These are phyloP conservation scores for Amazonetta brasiliensis DNA, from an alignment of 2,797 vertebrate genomes.

Conservation along the genomic window DNA sequence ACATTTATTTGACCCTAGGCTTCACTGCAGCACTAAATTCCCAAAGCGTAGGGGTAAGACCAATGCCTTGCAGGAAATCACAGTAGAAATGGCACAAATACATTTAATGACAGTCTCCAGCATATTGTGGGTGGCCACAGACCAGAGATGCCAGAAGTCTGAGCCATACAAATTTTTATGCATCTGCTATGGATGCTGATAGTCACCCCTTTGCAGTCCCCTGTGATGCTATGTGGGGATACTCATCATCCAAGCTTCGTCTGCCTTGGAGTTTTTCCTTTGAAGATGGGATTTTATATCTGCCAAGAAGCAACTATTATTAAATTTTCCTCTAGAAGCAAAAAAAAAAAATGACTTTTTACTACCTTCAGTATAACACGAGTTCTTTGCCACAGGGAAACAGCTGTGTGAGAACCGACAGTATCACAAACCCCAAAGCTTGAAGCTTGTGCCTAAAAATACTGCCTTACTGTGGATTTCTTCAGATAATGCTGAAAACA, in stretches of 20 bases:
- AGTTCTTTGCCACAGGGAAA: background rate
- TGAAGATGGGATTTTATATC: background rate
- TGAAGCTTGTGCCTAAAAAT: background rate
- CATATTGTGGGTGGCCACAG: background rate
- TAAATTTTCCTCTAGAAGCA: background rate
- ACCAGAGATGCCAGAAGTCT: background rate
- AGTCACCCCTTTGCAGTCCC: background rate
- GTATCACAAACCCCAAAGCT: background rate
- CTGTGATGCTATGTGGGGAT: background rate
- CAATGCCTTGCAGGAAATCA: background rate
- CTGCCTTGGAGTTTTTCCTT: background rate
- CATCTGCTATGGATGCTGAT: background rate
- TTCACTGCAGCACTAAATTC: background rate
- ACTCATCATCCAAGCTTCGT: background rate
- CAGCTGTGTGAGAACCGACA: rapidly evolving
- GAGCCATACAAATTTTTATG: background rate
- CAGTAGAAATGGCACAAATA: background rate
- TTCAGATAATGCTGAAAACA: background rate
- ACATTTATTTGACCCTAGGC: background rate
- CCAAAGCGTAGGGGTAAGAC: background rate
- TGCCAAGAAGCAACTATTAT: background rate
- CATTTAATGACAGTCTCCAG: background rate
- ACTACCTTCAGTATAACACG: rapidly evolving
- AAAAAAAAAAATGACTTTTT: background rate
- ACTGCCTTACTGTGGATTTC: background rate